Evolutionary conservation across 2,113 vertebrate genomes (phyloP).

Genomic region (Recurvirostra avosetta): DNA sequence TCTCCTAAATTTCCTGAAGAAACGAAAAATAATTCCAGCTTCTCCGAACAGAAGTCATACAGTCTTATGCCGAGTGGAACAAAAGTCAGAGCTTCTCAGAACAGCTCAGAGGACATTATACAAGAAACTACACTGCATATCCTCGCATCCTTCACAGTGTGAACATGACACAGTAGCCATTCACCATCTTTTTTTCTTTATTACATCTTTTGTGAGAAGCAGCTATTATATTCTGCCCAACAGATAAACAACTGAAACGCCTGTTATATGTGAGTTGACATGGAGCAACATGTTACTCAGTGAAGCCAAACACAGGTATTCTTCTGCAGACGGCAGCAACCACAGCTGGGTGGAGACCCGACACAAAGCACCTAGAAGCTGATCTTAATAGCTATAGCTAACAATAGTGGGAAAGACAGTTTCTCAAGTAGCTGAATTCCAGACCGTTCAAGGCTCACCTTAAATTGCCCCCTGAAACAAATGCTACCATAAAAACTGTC

Average conservation of each 20-base stretch:
- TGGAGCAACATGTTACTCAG: fast-evolving
- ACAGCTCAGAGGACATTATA: background rate
- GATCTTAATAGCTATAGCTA: background rate
- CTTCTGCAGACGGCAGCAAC: background rate
- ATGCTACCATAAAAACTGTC: constrained; percentile 4
- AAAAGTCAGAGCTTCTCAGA: background rate
- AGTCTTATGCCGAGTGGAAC: background rate
- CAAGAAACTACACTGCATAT: background rate
- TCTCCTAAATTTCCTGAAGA: background rate
- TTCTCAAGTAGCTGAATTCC: constrained; percentile 14
- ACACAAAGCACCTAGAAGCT: background rate
- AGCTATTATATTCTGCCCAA: background rate
- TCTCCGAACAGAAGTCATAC: background rate
- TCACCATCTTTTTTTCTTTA: background rate
- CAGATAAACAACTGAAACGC: background rate
- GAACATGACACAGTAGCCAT: background rate
- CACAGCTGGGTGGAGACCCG: background rate
- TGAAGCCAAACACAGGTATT: background rate
- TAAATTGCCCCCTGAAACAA: constrained; percentile 6
- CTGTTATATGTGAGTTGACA: fast-evolving
- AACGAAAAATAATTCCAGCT: background rate
- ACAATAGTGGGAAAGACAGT: background rate
- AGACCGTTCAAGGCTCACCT: background rate
- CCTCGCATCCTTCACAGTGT: no score
- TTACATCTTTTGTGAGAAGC: background rate